These are phyloP conservation scores for Elephas maximus DNA, from an alignment of 2,113 vertebrate genomes.

Conservation along the genomic window DNA sequence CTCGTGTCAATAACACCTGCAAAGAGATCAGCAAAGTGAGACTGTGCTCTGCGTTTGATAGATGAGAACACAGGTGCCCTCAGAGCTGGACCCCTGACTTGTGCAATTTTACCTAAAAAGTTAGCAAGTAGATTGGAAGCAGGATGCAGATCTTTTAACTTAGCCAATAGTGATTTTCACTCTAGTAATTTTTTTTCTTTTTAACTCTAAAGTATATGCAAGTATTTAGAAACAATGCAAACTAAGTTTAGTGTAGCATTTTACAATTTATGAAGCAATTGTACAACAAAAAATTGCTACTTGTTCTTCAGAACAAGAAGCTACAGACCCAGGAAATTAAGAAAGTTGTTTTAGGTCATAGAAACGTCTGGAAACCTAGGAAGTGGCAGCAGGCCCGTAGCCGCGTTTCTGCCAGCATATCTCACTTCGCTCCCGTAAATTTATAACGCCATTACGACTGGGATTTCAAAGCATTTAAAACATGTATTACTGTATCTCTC, in stretches of 20 bases:
- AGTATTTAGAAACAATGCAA: constrained; percentile 18
- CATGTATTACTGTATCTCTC: background rate
- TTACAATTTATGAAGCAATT: background rate
- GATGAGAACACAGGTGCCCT: background rate
- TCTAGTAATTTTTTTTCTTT: no score
- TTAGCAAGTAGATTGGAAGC: background rate
- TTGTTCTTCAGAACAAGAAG: background rate
- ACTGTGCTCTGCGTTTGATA: background rate
- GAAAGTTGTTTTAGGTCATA: background rate
- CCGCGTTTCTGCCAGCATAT: background rate
- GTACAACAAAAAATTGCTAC: background rate
- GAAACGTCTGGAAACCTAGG: background rate
- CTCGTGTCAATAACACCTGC: background rate
- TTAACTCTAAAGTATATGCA: background rate
- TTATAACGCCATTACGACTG: background rate
- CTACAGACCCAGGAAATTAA: background rate
- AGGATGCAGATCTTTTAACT: background rate
- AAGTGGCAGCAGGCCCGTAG: background rate
- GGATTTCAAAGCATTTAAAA: background rate
- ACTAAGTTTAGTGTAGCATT: background rate
- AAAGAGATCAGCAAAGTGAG: background rate
- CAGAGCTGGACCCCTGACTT: background rate
- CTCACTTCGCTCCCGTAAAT: background rate
- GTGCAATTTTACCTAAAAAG: background rate
- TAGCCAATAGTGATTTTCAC: background rate